Evolutionary conservation across 2,113 vertebrate genomes (phyloP), one percentile per base, ranked within the genome.

Genomic region (Chamaea fasciata): DNA sequence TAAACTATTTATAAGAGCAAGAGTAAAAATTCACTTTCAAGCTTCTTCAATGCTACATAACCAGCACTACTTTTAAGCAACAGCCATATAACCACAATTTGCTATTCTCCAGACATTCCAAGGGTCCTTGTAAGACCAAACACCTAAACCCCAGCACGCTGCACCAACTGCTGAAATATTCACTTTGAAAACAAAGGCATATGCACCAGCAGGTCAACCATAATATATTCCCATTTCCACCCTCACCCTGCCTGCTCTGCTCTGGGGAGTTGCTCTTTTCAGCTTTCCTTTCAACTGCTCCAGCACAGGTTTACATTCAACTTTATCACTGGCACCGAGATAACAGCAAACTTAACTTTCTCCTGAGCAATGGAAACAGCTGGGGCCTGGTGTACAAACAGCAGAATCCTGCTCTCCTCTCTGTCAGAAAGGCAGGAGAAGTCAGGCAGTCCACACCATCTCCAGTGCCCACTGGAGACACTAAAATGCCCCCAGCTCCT

Each of bases 251-350:
- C 53, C 63, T 91, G 74, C 83, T 83, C 65, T 91, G 73, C 83
- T 83, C 64, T 50, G 42, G 2, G 2, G 41, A 91, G 15, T 19
- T 85, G 49, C 3, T 83, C 31, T 88, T 82, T 69, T 64, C 59
- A 7, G 57, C 19, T 73, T 55, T 67, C 56, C 55, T 80, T 67
- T 56, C 65, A 85, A 57, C 15, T 62, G 74, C 55, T 73, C 53
- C 42, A 41, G 59, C 56, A 59, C 30, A 68, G 56, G 69, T 82
- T 91, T 49, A 89, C 11, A 3, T 41, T 67, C 60, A 80, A 30
- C 47, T 69, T 94, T 95, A 92, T 96, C 96, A 59, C 42, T 35
- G 21, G 16, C 75, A 47, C 47, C 71, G 69, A 91, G 95, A 87
- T 89, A 95, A 91, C 30, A 44, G 69, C 52, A n/a, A 89, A 55